Evolutionary conservation across 2,888 invertebrate genomes (phyloP).

Genomic region (Ophion obscuratus): DNA sequence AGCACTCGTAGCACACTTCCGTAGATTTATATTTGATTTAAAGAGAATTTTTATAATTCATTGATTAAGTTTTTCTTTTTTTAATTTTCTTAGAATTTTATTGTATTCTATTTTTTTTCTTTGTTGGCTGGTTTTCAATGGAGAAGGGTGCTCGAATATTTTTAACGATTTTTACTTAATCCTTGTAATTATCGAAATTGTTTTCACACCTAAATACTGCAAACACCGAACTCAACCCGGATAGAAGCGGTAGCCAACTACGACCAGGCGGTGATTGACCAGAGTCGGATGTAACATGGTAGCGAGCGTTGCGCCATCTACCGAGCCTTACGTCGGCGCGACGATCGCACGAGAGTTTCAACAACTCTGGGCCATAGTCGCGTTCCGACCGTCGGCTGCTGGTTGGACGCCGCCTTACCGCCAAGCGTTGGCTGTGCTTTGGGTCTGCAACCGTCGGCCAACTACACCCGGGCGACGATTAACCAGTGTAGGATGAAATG

Average conservation of each 20-base stretch:
- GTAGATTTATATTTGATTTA: too few relatives aligned
- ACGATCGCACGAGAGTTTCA: not conserved
- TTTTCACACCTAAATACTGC: too few relatives aligned
- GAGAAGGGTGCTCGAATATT: not conserved
- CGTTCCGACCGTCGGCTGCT: conserved; percentile 28
- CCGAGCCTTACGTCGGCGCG: conserved; percentile 9
- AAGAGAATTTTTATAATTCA: not conserved
- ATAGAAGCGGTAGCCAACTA: conserved; percentile 12
- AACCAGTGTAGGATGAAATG: not conserved
- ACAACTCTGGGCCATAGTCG: conserved; percentile 14
- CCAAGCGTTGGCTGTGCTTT: conserved; percentile 17
- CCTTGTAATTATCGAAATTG: too few relatives aligned
- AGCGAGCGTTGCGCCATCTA: conserved; percentile 5
- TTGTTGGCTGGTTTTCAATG: too few relatives aligned
- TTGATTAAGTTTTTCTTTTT: too few relatives aligned
- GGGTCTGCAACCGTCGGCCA: not conserved
- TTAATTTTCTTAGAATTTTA: too few relatives aligned
- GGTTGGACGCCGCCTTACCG: not conserved
- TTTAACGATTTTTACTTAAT: not conserved
- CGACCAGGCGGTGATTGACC: not conserved
- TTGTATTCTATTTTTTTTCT: too few relatives aligned
- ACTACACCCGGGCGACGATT: not conserved
- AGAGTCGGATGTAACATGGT: conserved; percentile 9
- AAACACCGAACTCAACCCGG: not conserved
- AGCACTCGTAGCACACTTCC: too few relatives aligned